A percentile compares a stretch with the other conserved stretches of the same genome.
phyloP scores from a whole-genome alignment of 2,113 vertebrate species.

The Vimba vimba region DNA sequence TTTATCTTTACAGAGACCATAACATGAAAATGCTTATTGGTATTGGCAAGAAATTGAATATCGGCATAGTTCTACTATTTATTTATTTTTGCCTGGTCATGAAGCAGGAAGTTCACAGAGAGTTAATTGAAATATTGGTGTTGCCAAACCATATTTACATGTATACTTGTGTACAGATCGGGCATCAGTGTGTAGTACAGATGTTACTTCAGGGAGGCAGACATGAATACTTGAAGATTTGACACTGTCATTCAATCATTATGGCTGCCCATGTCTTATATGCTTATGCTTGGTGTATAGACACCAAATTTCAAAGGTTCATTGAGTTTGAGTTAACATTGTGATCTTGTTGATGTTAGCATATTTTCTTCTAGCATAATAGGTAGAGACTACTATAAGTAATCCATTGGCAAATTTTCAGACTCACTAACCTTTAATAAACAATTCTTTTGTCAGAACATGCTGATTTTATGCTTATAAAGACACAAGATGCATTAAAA shows the following conservation, averaged over 20 bases:
- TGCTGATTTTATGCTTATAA: background rate
- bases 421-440: background rate
- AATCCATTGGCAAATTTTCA: background rate
- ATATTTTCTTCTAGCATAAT: background rate
- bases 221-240: background rate
- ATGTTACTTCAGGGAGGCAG: constrained; percentile 3
- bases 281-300: background rate
- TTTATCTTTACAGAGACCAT: background rate
- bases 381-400: background rate
- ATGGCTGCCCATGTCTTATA: background rate
- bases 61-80: background rate
- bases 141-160: background rate
- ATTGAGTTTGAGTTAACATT: background rate
- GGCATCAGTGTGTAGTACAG: background rate
- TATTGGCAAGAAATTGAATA: background rate
- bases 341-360: background rate
- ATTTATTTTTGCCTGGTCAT: background rate
- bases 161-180: background rate
- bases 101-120: background rate
- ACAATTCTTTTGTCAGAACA: background rate
- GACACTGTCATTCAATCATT: background rate
- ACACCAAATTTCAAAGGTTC: background rate
- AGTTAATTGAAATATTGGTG: background rate
- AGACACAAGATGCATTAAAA: background rate
- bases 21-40: background rate